Conservation (phyloP, 2,888 invertebrate genomes). For the Drosophila ustulata region DNA sequence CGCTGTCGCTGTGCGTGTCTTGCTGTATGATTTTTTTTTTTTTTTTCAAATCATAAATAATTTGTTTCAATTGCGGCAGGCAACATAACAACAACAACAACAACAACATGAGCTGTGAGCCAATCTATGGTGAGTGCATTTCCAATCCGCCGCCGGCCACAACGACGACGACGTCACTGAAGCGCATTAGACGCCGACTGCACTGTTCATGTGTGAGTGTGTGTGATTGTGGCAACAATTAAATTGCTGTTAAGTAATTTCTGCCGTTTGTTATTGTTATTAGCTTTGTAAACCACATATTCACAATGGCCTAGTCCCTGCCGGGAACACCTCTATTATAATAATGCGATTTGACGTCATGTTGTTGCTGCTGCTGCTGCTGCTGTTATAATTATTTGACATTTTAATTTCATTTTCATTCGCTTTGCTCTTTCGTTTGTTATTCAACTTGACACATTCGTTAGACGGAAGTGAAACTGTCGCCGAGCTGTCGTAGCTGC, state of each 20-base stretch:
- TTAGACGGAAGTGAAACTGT: slow-evolving; percentile 49
- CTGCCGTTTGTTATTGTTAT: slow-evolving; percentile 58
- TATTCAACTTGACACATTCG: slow-evolving; percentile 46
- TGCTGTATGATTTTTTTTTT: slow-evolving; percentile 13
- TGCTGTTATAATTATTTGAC: slow-evolving; percentile 37
- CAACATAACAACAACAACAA: slow-evolving; percentile 39
- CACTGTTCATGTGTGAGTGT: slow-evolving; percentile 29
- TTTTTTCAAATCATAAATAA: slow-evolving; percentile 66
- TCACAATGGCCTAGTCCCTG: slow-evolving; percentile 50
- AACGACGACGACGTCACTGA: slow-evolving; percentile 64
- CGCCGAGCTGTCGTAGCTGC: slow-evolving; percentile 3
- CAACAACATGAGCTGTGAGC: slow-evolving; percentile 58
- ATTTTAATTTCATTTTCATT: slow-evolving; percentile 42
- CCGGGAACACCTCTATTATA: slow-evolving; percentile 11
- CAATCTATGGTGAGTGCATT: slow-evolving; percentile 72
- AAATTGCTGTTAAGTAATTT: slow-evolving; percentile 73
- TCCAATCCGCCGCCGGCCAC: slow-evolving; percentile 63
- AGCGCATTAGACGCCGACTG: slow-evolving; percentile 58
- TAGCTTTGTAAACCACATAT: slow-evolving; percentile 48
- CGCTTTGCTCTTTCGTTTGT: slow-evolving; percentile 30
- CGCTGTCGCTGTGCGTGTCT: slow-evolving; percentile 48
- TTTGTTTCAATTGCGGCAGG: slow-evolving; percentile 71
- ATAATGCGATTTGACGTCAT: slow-evolving; percentile 25
- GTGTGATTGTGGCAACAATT: slow-evolving; percentile 67
- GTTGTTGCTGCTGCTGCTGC: neutral